Evolutionary conservation across 2,113 vertebrate species (phyloP).

Genomic region (Gymnocephalus cernua): DNA sequence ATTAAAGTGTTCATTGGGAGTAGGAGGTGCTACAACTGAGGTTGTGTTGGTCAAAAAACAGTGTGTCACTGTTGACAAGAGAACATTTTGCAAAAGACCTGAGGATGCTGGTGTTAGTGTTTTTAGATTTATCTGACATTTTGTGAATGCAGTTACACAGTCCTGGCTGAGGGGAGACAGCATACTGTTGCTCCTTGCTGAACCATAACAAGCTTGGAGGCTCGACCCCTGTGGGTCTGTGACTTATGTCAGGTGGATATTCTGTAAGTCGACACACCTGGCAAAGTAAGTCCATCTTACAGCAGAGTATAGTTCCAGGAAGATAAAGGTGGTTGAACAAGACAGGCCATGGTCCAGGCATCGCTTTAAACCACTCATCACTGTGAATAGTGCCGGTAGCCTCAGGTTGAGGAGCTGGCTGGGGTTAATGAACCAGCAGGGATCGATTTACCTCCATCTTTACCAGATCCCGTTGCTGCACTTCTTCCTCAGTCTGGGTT

Average conservation of each 20-base stretch:
- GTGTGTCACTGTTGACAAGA: not conserved
- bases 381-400: not conserved
- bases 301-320: not conserved
- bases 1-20: not conserved
- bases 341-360: not conserved
- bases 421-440: conserved; percentile 31
- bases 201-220: not conserved
- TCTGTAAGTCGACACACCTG: not conserved
- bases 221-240: not conserved
- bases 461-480: not conserved
- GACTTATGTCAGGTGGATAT: not conserved
- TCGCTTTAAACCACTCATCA: conserved; percentile 14
- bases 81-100: not conserved
- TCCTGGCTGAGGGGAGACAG: not conserved
- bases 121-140: not conserved
- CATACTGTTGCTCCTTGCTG: not conserved
- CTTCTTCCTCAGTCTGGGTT: not conserved
- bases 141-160: not conserved
- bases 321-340: not conserved
- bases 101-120: not conserved
- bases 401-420: not conserved
- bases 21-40: not conserved
- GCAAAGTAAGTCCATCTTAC: not conserved
- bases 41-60: not conserved
- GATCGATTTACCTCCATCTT: conserved; percentile 14